Evolutionary conservation across 2,888 invertebrate species (phyloP).

Genomic region (Microdon myrmicae): DNA sequence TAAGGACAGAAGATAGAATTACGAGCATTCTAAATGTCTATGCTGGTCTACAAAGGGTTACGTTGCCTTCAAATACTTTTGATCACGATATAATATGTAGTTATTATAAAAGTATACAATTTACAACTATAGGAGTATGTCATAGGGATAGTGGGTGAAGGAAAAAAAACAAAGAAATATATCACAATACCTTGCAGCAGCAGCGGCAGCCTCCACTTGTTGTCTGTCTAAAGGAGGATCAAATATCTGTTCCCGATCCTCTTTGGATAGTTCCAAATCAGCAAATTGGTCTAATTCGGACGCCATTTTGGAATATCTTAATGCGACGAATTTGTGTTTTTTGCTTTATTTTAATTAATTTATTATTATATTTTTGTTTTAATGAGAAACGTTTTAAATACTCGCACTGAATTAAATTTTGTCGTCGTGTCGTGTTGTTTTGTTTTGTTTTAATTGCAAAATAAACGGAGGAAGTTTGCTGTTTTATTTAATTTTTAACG

Average conservation of each 20-base stretch:
- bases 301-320: conserved; percentile 60
- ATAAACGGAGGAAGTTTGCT: conserved; percentile 2
- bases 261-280: conserved; percentile 76
- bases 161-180: conserved; percentile 14
- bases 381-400: conserved; percentile 18
- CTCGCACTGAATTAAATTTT: conserved; percentile 28
- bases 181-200: conserved; percentile 66
- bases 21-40: no score
- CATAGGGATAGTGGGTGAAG: background rate
- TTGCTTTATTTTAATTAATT: no score
- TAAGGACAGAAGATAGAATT: no score
- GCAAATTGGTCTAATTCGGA: conserved; percentile 73
- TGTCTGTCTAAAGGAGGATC: conserved; percentile 70
- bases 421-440: no score
- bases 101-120: no score
- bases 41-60: no score
- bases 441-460: conserved; percentile 5
- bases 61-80: no score
- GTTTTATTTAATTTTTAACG: background rate
- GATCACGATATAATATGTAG: no score
- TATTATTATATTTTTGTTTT: conserved; percentile 5
- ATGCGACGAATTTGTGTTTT: no score
- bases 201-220: conserved; percentile 67
- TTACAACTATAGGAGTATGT: no score
- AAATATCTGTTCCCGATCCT: conserved; percentile 79